A percentile compares a stretch with the other conserved stretches of the same genome.
These are phyloP conservation scores for Lathamus discolor DNA, from an alignment of 2,113 vertebrate species.

Conservation along the genomic window DNA sequence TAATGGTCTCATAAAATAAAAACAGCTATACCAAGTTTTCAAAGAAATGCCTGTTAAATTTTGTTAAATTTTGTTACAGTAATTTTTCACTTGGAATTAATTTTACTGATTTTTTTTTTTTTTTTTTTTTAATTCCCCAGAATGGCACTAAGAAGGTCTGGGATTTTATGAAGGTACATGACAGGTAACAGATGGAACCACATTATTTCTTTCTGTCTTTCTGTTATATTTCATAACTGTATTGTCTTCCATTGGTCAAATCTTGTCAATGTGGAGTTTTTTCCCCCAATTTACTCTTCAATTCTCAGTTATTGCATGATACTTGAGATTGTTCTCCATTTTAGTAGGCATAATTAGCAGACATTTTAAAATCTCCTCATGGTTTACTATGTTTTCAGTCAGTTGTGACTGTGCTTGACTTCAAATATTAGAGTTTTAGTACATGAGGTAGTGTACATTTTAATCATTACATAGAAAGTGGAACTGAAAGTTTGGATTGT, in stretches of 20 bases:
- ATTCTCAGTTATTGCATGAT: not conserved
- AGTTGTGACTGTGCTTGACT: not conserved
- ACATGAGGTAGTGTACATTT: not conserved
- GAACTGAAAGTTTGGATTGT: not conserved
- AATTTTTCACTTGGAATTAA: not conserved
- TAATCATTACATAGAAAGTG: not conserved
- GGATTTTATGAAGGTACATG: conserved; percentile 91
- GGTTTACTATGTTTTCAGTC: not conserved
- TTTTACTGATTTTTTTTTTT: not conserved
- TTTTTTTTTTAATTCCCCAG: conserved; percentile 31
- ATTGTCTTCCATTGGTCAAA: not conserved
- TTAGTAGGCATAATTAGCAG: not conserved
- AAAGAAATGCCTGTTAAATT: not conserved
- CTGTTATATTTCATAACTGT: not conserved
- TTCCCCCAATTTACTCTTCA: not conserved
- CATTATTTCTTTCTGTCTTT: not conserved
- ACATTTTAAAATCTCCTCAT: not conserved
- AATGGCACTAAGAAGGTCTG: conserved; percentile 88
- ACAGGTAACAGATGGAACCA: conserved; percentile 78
- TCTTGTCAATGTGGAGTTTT: not conserved
- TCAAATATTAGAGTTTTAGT: not conserved
- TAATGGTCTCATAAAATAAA: not conserved
- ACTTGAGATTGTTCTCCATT: not conserved
- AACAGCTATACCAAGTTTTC: not conserved
- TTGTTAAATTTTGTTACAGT: not conserved